Base-by-base conservation (phyloP, 2,797 vertebrate species). In the Pantherophis vulpinus region DNA sequence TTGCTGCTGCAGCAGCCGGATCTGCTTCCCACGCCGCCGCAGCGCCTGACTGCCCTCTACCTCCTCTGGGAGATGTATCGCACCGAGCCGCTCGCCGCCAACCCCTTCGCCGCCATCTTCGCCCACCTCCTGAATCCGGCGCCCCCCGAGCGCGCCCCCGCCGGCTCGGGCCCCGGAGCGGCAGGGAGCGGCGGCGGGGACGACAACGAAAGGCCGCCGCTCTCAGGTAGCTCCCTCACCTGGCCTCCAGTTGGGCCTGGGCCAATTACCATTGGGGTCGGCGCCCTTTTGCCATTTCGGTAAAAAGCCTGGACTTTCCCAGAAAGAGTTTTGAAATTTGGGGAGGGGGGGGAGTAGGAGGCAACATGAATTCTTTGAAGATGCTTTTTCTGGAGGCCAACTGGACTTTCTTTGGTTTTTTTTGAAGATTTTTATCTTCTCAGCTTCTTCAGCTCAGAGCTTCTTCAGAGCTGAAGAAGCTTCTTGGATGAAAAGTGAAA, bases 11-110 rank as follows among this genome's bases (percentile, higher is more conserved):
- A 99, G 98, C 99, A 99, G 97, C 99, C 99, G 0, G 99, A 99
- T 97, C 98, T 99, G 93, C 96, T 99, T 93, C 99, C 99, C 92
- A 99, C 98, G 95, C 98, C 99, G 20, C 98, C 99, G 87, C 99
- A 99, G 98, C 98, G 99, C 79, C 98, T 99, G 96, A 99, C 98
- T 0, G 99, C 99, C 0, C 99, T 99, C 95, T 99, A 99, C 97
- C 98, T 99, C 54, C 98, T 99, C 0, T 99, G 99, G 99, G 99
- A 99, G 98, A 99, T 99, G 99, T 99, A 99, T 97, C 98, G 99
- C 90, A 99, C 99, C 87, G 99, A 99, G 97, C 99, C 99, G 51
- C 98, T 99, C 32, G 99, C 99, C 16, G 98, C 99, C 3, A 99
- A 99, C 98, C 99, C 99, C 3, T 99, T 99, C 96, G 99, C 99